Evolutionary conservation across 2,797 vertebrate species (phyloP).

Genomic region (Vireo griseus): DNA sequence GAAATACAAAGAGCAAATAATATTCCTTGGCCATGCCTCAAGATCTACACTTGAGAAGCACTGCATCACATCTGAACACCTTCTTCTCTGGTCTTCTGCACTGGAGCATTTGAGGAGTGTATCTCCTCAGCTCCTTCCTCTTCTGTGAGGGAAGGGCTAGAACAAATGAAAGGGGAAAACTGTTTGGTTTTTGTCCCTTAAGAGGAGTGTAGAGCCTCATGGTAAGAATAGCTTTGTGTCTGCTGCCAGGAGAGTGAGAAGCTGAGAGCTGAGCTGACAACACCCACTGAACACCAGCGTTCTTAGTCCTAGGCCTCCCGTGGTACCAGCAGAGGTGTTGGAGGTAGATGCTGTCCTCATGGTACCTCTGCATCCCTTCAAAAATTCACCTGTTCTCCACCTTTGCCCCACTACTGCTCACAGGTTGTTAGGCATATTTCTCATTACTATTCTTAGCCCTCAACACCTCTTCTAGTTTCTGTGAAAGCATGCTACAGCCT

Average conservation of each 20-base stretch:
- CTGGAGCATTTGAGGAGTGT: background rate
- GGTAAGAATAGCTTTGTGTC: background rate
- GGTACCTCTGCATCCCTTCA: background rate
- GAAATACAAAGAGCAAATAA: background rate
- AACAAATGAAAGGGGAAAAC: background rate
- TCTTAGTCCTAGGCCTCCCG: accelerated
- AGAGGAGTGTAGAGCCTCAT: background rate
- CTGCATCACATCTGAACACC: background rate
- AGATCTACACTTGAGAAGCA: background rate
- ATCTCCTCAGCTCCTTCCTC: background rate
- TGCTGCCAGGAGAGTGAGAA: background rate
- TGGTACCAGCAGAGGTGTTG: background rate
- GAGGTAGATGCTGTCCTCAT: background rate
- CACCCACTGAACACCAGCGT: background rate
- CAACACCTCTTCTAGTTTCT: background rate
- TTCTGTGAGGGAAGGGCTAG: background rate
- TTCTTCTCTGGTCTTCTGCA: background rate
- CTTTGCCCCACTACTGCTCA: background rate
- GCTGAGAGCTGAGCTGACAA: background rate
- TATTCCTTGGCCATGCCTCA: background rate
- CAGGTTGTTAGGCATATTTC: background rate
- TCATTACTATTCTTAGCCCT: background rate
- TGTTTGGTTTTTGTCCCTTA: background rate
- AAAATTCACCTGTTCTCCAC: background rate
- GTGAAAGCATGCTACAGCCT: background rate